Conservation (phyloP, 2,888 invertebrate species). For the Plusia festucae region DNA sequence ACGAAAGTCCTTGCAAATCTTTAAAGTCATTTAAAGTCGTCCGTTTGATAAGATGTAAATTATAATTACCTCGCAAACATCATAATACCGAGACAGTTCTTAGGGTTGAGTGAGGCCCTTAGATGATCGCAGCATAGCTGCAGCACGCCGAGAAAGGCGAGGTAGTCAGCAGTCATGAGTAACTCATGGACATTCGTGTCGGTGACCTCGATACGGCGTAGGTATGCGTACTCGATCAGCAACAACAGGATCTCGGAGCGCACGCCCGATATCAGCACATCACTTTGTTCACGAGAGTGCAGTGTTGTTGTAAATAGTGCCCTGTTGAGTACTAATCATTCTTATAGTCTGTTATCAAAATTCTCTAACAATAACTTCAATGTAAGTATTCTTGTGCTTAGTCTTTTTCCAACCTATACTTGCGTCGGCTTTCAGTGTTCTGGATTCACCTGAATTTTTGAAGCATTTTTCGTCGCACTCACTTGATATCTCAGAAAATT, state of each 20-base stretch:
- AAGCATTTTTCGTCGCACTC: too few relatives aligned
- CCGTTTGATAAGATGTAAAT: not conserved
- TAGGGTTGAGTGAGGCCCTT: constrained; percentile 91
- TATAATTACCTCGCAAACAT: constrained; percentile 93
- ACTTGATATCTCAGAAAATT: not conserved
- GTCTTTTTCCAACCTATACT: too few relatives aligned
- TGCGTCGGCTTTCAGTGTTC: too few relatives aligned
- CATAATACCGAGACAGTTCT: constrained; percentile 95
- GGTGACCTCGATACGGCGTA: constrained; percentile 93
- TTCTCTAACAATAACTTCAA: not conserved
- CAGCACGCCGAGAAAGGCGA: constrained; percentile 95
- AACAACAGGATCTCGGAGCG: constrained; percentile 93
- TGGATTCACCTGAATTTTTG: too few relatives aligned
- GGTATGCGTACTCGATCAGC: constrained; percentile 95
- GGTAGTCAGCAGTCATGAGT: constrained; percentile 96
- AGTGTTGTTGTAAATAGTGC: constrained; percentile 95
- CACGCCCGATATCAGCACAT: constrained; percentile 94
- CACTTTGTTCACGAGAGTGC: constrained; percentile 91
- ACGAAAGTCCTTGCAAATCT: not conserved
- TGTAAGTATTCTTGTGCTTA: not conserved
- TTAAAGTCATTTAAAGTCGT: not conserved
- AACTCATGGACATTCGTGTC: constrained; percentile 94
- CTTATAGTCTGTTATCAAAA: not conserved
- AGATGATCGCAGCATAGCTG: constrained; percentile 95
- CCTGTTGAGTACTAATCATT: constrained; percentile 75